phyloP scores from a whole-genome alignment of 1,140 invertebrate species.

The Sminthurides bifidus region DNA sequence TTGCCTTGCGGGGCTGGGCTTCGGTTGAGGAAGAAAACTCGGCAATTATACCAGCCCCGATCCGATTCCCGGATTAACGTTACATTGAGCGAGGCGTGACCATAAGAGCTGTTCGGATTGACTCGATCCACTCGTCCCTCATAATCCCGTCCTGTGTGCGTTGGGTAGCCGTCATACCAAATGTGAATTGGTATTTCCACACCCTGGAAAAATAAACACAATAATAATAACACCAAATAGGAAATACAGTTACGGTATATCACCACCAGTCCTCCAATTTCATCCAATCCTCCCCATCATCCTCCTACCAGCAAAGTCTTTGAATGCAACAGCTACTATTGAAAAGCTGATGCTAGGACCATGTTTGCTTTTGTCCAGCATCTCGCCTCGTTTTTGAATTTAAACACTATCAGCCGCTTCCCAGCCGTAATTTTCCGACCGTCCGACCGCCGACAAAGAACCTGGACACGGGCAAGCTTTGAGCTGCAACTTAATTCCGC shows the following conservation, averaged over 20 bases:
- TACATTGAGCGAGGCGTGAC: slow-evolving; percentile 82
- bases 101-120: slow-evolving; percentile 51
- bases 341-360: no score
- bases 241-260: no score
- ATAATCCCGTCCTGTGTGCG: slow-evolving; percentile 82
- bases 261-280: background rate
- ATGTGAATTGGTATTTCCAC: slow-evolving; percentile 90
- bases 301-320: background rate
- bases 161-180: slow-evolving; percentile 93
- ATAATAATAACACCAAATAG: slow-evolving; percentile 11
- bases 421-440: no score
- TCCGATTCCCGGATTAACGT: slow-evolving; percentile 82
- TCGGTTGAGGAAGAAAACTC: slow-evolving; percentile 87
- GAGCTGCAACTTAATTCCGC: no score
- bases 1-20: slow-evolving; percentile 77
- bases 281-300: background rate
- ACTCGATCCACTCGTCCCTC: slow-evolving; percentile 79
- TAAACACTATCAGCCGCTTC: no score
- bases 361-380: no score
- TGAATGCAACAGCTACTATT: background rate
- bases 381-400: no score
- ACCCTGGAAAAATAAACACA: slow-evolving; percentile 47
- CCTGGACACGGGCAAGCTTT: no score
- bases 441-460: no score
- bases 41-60: slow-evolving; percentile 95